Evolutionary conservation across 2,797 vertebrate species (phyloP).

Genomic region (Scolopax rusticola): DNA sequence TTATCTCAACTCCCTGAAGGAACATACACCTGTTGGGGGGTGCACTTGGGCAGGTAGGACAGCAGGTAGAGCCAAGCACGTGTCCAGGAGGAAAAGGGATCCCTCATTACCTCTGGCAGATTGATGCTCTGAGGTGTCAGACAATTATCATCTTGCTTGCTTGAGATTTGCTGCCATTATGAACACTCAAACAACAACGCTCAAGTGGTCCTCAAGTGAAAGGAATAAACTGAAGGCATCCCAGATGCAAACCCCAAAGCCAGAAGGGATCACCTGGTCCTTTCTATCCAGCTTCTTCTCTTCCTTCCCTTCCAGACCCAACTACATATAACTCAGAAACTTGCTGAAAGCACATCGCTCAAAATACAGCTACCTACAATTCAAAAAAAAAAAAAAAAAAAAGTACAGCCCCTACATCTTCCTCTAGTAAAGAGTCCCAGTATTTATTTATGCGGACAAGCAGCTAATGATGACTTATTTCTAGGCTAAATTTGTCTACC

Average conservation of each 20-base stretch:
- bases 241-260: background rate
- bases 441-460: background rate
- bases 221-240: background rate
- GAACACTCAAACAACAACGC: background rate
- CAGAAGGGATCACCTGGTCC: background rate
- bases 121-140: background rate
- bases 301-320: background rate
- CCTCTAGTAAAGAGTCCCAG: background rate
- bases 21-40: rapidly evolving
- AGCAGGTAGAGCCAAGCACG: background rate
- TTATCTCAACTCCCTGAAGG: background rate
- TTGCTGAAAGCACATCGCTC: rapidly evolving
- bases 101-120: background rate
- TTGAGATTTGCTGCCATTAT: background rate
- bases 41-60: background rate
- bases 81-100: background rate
- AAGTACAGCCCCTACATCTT: background rate
- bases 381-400: background rate
- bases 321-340: background rate
- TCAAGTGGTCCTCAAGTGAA: background rate
- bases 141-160: background rate
- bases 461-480: background rate
- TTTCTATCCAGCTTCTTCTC: background rate
- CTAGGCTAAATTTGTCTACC: background rate
- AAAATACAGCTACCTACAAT: background rate